Conservation (phyloP, 2,797 vertebrate genomes). For the Chromis chromis region DNA sequence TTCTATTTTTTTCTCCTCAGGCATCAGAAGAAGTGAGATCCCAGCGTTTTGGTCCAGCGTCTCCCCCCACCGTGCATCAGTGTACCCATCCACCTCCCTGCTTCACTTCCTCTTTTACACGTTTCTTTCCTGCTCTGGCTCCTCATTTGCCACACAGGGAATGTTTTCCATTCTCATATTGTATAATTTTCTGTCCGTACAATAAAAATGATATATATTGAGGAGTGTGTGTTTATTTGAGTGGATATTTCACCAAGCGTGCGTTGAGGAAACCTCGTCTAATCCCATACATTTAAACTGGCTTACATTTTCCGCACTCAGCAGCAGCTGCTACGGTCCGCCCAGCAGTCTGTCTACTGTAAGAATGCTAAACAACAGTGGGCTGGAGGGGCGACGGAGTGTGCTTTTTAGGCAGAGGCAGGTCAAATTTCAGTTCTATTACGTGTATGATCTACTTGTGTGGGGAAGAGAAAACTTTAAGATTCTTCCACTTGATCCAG, state of each 20-base stretch:
- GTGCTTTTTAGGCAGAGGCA: too few species aligned
- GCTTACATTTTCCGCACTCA: constrained; percentile 64
- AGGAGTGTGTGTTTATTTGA: constrained; percentile 61
- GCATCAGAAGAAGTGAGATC: constrained; percentile 48
- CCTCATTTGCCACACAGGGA: constrained; percentile 52
- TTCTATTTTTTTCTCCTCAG: constrained; percentile 38
- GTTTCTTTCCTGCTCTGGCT: constrained; percentile 62
- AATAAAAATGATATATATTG: constrained; percentile 82
- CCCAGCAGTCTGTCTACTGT: constrained; percentile 11
- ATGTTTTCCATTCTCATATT: constrained; percentile 79
- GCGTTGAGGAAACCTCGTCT: constrained; percentile 14
- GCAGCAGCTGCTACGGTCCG: constrained; percentile 24
- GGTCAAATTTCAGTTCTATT: too few species aligned
- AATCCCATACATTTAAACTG: constrained; percentile 48
- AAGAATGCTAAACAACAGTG: neutral
- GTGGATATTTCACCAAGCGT: constrained; percentile 27
- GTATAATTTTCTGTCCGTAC: constrained; percentile 80
- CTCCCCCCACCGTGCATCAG: constrained; percentile 29
- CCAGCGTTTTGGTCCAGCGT: constrained; percentile 63
- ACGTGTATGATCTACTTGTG: too few species aligned
- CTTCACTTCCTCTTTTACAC: constrained; percentile 71
- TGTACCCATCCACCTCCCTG: constrained; percentile 37
- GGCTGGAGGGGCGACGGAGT: too few species aligned
- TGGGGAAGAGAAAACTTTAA: too few species aligned
- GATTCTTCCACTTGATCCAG: too few species aligned